Evolutionary conservation across 2,888 invertebrate genomes (phyloP).

Genomic region (Leucoptera coffeella): DNA sequence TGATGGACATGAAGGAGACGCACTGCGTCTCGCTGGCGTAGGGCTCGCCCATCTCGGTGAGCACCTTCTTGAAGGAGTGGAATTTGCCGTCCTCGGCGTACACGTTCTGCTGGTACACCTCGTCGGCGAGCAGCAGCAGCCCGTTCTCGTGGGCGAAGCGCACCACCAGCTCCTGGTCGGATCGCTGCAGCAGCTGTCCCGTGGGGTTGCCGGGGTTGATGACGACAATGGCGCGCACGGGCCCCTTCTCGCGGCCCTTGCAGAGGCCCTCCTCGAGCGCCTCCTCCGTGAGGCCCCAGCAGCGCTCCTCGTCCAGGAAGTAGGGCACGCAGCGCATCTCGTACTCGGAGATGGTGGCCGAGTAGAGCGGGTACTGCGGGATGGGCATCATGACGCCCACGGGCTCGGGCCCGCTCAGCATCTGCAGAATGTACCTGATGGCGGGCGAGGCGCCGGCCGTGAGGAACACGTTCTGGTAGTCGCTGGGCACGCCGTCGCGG

Average conservation of each 20-base stretch:
- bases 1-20: constrained; percentile 94
- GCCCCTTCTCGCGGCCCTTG: constrained; percentile 50
- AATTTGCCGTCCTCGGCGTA: constrained; percentile 85
- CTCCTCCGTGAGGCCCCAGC: constrained; percentile 74
- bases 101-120: constrained; percentile 96
- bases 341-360: constrained; percentile 91
- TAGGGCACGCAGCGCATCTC: constrained; percentile 81
- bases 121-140: constrained; percentile 86
- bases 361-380: constrained; percentile 97
- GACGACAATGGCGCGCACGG: constrained; percentile 82
- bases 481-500: constrained; percentile 72
- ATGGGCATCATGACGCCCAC: constrained; percentile 95
- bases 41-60: constrained; percentile 86
- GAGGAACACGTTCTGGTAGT: constrained; percentile 76
- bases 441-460: constrained; percentile 88
- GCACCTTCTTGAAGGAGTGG: constrained; percentile 91
- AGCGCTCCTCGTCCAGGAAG: constrained; percentile 81
- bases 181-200: constrained; percentile 63
- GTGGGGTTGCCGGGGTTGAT: constrained; percentile 83
- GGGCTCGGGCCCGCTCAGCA: no score
- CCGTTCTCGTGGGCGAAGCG: constrained; percentile 84
- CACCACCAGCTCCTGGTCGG: constrained; percentile 88
- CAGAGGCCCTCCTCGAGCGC: constrained; percentile 75
- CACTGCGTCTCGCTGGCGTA: constrained; percentile 74
- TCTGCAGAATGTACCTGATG: constrained; percentile 82